Evolutionary conservation across 2,797 vertebrate species (phyloP).

Genomic region (Acipenser transmontanus): DNA sequence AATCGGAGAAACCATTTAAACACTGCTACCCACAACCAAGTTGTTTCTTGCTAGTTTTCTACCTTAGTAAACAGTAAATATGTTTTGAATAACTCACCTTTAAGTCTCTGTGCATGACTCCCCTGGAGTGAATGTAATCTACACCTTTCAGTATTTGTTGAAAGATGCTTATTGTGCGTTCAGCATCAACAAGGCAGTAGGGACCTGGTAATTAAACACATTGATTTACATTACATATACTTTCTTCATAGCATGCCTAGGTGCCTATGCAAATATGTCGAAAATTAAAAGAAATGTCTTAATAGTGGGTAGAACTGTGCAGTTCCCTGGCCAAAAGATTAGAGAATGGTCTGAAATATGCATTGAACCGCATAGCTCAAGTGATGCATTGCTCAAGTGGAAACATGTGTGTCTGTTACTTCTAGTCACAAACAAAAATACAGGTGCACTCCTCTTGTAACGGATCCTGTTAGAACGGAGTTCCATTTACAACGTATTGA

Average conservation of each 20-base stretch:
- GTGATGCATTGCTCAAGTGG: too few relatives aligned
- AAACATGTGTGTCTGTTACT: too few relatives aligned
- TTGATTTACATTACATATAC: background rate
- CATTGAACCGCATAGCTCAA: background rate
- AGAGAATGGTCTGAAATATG: background rate
- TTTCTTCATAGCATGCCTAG: background rate
- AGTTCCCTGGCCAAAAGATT: background rate
- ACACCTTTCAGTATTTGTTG: slow-evolving; percentile 82
- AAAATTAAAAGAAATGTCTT: background rate
- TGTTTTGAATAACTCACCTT: slow-evolving; percentile 65
- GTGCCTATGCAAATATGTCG: background rate
- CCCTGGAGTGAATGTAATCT: slow-evolving; percentile 84
- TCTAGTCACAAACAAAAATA: too few relatives aligned
- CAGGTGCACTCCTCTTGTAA: too few relatives aligned
- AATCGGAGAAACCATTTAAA: too few relatives aligned
- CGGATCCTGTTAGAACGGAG: too few relatives aligned
- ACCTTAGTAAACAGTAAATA: background rate
- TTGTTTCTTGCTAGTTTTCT: too few relatives aligned
- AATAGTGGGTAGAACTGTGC: background rate
- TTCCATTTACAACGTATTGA: too few relatives aligned
- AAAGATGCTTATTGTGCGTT: slow-evolving; percentile 68
- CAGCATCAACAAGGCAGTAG: slow-evolving; percentile 64
- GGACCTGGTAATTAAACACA: slow-evolving; percentile 49
- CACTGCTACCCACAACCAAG: too few relatives aligned
- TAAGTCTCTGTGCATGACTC: slow-evolving; percentile 92